phyloP scores from a whole-genome alignment of 2,797 vertebrate species.

The Serranus cabrilla region DNA sequence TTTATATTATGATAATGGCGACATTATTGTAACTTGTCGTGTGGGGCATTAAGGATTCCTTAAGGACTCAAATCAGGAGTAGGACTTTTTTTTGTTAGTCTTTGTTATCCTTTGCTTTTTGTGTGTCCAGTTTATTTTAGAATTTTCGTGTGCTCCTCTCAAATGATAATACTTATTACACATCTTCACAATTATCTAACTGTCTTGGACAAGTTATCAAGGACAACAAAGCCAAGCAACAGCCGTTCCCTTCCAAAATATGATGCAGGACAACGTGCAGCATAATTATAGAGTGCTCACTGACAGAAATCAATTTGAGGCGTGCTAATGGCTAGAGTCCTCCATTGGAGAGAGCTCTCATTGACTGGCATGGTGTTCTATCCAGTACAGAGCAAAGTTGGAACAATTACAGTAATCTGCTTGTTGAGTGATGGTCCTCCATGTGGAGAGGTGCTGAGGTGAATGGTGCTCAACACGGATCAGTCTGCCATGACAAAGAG shows the following conservation, averaged over 20 bases:
- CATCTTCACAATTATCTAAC: slow-evolving; percentile 27
- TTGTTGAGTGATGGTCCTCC: slow-evolving; percentile 69
- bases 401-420: slow-evolving; percentile 79
- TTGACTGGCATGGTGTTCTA: slow-evolving; percentile 65
- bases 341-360: slow-evolving; percentile 70
- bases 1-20: not conserved
- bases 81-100: not conserved
- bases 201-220: slow-evolving; percentile 40
- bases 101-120: not conserved
- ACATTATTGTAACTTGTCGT: not conserved
- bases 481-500: slow-evolving; percentile 50
- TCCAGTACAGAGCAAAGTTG: slow-evolving; percentile 70
- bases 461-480: slow-evolving; percentile 63
- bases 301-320: slow-evolving; percentile 73
- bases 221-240: slow-evolving; percentile 44
- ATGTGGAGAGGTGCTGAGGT: slow-evolving; percentile 65
- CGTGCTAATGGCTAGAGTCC: slow-evolving; percentile 66
- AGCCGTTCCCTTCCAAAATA: slow-evolving; percentile 40
- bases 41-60: not conserved
- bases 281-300: slow-evolving; percentile 58
- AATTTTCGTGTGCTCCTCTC: slow-evolving; percentile 11
- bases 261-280: slow-evolving; percentile 43
- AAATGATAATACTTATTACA: slow-evolving; percentile 15
- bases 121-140: slow-evolving; percentile 8
- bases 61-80: not conserved